Conservation (phyloP, 92 coral and sea anemone genomes). For the Hydrozoanthus gracilis region DNA sequence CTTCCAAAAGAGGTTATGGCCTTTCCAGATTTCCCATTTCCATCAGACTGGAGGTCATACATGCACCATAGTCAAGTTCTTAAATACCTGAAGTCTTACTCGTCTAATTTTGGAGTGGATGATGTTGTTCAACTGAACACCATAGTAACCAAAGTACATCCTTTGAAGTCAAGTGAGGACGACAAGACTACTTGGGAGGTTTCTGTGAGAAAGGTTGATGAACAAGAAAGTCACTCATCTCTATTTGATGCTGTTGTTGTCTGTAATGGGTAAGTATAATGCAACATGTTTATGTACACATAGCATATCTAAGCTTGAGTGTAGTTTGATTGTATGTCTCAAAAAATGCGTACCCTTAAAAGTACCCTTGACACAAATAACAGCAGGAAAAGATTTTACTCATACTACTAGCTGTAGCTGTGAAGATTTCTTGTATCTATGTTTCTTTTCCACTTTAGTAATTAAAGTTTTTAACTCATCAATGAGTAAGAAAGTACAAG, state of each 20-base stretch:
- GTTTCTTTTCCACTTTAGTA: too few species aligned
- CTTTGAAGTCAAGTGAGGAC: slow-evolving; percentile 39
- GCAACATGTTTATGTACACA: neutral
- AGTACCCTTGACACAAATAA: too few species aligned
- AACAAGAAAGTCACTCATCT: slow-evolving; percentile 46
- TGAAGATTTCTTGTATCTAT: too few species aligned
- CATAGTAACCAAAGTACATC: slow-evolving; percentile 66
- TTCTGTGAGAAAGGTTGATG: slow-evolving; percentile 55
- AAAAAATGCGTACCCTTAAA: neutral
- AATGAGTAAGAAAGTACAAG: too few species aligned
- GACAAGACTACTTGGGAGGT: slow-evolving; percentile 73
- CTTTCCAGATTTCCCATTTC: slow-evolving; percentile 87
- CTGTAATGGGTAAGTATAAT: slow-evolving; percentile 83
- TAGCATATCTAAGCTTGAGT: neutral
- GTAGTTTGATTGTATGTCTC: neutral
- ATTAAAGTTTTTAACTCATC: too few species aligned
- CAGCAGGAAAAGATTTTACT: too few species aligned
- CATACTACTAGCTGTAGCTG: too few species aligned
- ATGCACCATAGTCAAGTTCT: slow-evolving; percentile 63
- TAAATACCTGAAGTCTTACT: slow-evolving; percentile 75
- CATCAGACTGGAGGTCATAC: slow-evolving; percentile 68
- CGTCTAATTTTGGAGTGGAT: slow-evolving; percentile 68
- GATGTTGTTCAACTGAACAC: slow-evolving; percentile 72
- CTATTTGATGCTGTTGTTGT: slow-evolving; percentile 83
- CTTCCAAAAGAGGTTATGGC: slow-evolving; percentile 91